phyloP scores from a whole-genome alignment of 2,888 invertebrate species.

The Zhengitettix transpicula region DNA sequence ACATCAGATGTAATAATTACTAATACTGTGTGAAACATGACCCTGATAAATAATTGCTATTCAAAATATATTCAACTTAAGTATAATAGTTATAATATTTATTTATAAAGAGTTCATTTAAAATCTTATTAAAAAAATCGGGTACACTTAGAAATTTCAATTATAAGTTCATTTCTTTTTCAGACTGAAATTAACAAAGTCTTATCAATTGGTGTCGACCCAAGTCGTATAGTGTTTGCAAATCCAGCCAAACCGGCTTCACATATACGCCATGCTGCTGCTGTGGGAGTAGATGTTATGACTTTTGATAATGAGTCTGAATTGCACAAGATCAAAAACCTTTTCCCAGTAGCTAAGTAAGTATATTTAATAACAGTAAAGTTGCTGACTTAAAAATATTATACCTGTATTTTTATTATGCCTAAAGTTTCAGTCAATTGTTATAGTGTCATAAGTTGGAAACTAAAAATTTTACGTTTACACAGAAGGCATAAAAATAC shows the following conservation, averaged over 20 bases:
- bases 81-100: no score
- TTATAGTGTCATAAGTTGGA: background rate
- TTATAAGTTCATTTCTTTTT: conserved; percentile 1
- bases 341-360: conserved; percentile 69
- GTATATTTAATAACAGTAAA: conserved; percentile 16
- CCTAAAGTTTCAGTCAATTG: no score
- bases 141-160: background rate
- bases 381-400: background rate
- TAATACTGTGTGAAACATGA: no score
- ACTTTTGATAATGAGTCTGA: conserved; percentile 91
- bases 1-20: no score
- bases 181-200: conserved; percentile 72
- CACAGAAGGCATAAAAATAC: no score
- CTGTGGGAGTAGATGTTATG: conserved; percentile 61
- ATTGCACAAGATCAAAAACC: conserved; percentile 70
- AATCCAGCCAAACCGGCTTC: conserved; percentile 90
- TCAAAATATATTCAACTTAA: background rate
- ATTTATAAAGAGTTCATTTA: no score
- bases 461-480: background rate
- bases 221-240: conserved; percentile 81
- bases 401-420: no score
- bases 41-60: background rate
- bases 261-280: conserved; percentile 69
- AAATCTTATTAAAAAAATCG: background rate
- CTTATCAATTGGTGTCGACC: conserved; percentile 52